Evolutionary conservation across 2,888 invertebrate species (phyloP).

Genomic region (Drosophila nr. medialis): DNA sequence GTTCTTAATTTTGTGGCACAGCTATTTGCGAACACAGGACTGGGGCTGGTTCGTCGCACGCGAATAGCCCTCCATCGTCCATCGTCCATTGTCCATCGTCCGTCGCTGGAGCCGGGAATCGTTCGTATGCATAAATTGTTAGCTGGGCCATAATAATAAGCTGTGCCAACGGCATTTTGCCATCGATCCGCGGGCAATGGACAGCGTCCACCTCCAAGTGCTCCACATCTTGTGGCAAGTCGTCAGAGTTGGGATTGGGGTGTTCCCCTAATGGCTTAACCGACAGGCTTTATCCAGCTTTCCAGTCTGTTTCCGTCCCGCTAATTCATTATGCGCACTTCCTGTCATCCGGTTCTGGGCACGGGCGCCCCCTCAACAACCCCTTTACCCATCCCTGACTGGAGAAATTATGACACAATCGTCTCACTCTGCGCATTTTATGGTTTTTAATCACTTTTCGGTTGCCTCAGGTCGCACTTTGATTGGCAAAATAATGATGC

Average conservation of each 20-base stretch:
- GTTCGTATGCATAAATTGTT: constrained; percentile 56
- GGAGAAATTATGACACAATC: background rate
- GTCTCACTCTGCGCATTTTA: constrained; percentile 31
- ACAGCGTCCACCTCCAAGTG: constrained; percentile 23
- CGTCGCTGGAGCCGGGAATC: constrained; percentile 5
- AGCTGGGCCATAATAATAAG: constrained; percentile 30
- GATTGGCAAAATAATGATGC: constrained; percentile 58
- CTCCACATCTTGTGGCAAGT: constrained; percentile 2
- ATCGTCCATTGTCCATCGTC: background rate
- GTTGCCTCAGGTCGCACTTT: constrained; percentile 37
- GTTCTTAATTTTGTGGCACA: constrained; percentile 54
- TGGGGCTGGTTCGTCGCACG: constrained; percentile 16
- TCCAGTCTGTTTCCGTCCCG: constrained; percentile 64
- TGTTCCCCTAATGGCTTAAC: constrained; percentile 23
- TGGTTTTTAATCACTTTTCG: constrained; percentile 76
- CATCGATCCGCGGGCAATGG: constrained; percentile 35
- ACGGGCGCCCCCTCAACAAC: constrained; percentile 10
- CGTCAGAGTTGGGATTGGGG: constrained; percentile 7
- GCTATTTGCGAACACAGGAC: constrained; percentile 37
- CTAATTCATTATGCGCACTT: constrained; percentile 76
- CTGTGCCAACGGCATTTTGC: constrained; percentile 15
- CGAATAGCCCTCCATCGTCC: background rate
- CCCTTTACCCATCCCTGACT: background rate
- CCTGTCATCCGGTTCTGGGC: constrained; percentile 61
- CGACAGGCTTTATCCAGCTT: constrained; percentile 26